phyloP scores from a whole-genome alignment of 2,797 vertebrate species.

The Gymnodraco acuticeps region DNA sequence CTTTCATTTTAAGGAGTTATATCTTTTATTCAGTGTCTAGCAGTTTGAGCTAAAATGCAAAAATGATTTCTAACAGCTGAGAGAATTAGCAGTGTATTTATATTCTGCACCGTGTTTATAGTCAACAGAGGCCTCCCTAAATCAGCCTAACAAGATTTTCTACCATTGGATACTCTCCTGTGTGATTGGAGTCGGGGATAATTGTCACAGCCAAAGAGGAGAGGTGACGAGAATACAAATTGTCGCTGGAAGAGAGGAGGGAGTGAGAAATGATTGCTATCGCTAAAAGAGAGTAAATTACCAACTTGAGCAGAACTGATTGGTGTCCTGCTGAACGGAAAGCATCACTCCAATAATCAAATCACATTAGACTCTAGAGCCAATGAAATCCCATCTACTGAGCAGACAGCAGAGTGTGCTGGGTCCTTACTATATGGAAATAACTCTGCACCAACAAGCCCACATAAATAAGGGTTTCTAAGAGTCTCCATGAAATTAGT shows the following conservation, averaged over 20 bases:
- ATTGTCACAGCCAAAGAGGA: constrained; percentile 64
- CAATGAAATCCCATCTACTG: constrained; percentile 32
- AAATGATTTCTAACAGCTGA: constrained; percentile 46
- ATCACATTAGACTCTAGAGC: constrained; percentile 47
- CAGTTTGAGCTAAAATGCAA: constrained; percentile 4
- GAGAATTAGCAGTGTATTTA: constrained; percentile 58
- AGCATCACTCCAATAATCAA: constrained; percentile 62
- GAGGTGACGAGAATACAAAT: constrained; percentile 62
- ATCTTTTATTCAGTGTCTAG: constrained; percentile 24
- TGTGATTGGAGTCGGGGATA: constrained; percentile 72
- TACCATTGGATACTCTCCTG: constrained; percentile 50
- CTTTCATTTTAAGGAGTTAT: neutral
- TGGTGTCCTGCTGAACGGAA: constrained; percentile 66
- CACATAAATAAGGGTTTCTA: constrained; percentile 19
- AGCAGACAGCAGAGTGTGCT: constrained; percentile 20
- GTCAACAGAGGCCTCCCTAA: constrained; percentile 72
- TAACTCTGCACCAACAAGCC: constrained; percentile 20
- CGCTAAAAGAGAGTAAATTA: constrained; percentile 69
- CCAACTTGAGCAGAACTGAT: constrained; percentile 72
- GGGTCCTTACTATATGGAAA: constrained; percentile 26
- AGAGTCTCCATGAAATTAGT: constrained; percentile 43
- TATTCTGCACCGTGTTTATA: constrained; percentile 68
- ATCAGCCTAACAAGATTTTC: constrained; percentile 67
- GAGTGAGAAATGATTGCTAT: constrained; percentile 59
- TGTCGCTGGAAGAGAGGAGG: constrained; percentile 34